Conservation (phyloP, 2,113 vertebrate genomes). For the Anhinga rufa region DNA sequence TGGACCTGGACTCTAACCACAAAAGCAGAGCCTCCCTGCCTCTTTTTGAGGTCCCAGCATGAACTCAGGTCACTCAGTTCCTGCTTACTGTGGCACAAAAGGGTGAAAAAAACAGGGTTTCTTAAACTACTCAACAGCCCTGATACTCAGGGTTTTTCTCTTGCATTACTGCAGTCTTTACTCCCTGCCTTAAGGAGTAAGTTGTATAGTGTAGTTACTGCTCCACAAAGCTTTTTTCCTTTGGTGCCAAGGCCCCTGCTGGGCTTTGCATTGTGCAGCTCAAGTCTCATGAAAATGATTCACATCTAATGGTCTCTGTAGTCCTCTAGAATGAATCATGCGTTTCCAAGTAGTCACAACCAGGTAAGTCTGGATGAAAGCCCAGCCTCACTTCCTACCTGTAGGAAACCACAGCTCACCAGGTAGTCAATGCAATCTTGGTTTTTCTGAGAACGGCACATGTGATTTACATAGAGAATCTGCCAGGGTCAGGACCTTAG, state of each 20-base stretch:
- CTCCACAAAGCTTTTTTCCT: background rate
- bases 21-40: background rate
- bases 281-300: background rate
- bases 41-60: background rate
- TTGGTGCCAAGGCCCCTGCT: background rate
- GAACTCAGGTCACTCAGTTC: background rate
- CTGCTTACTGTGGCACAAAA: background rate
- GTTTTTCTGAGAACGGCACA: background rate
- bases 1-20: background rate
- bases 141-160: background rate
- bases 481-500: background rate
- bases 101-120: background rate
- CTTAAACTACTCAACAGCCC: background rate
- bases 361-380: background rate
- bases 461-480: background rate
- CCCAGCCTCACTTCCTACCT: background rate
- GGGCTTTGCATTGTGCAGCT: background rate
- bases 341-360: background rate
- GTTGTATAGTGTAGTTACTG: background rate
- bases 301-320: background rate
- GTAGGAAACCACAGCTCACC: background rate
- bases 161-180: background rate
- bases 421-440: background rate
- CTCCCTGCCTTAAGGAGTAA: background rate
- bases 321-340: background rate